These are phyloP conservation scores for Eutrigla gurnardus DNA, from an alignment of 2,797 vertebrate genomes.

Conservation along the genomic window DNA sequence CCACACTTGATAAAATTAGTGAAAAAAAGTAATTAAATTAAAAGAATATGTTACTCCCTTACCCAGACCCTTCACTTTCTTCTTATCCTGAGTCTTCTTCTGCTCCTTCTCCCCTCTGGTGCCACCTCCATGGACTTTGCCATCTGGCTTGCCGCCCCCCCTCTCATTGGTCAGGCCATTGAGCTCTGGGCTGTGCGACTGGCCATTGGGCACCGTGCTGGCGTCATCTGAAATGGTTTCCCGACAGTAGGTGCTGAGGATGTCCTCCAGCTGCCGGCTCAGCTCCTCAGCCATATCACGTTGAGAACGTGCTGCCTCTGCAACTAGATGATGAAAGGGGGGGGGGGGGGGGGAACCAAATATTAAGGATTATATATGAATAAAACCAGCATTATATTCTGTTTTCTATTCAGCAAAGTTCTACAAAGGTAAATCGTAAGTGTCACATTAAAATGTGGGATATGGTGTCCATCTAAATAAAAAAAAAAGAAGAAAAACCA, in stretches of 20 bases:
- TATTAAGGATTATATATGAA: not conserved
- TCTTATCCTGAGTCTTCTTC: slow-evolving; percentile 93
- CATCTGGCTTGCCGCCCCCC: slow-evolving; percentile 79
- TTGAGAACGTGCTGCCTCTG: slow-evolving; percentile 57
- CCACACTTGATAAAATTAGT: no score
- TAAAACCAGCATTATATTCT: no score
- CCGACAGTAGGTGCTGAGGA: slow-evolving; percentile 94
- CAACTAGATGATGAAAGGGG: slow-evolving; percentile 45
- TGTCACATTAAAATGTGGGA: not conserved
- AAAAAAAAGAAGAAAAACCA: no score
- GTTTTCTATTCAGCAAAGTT: not conserved
- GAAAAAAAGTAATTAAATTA: no score
- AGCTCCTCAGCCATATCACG: slow-evolving; percentile 93
- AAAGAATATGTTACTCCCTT: slow-evolving; percentile 42
- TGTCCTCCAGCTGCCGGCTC: slow-evolving; percentile 95
- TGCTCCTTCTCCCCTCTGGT: slow-evolving; percentile 85
- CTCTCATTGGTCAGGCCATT: slow-evolving; percentile 86
- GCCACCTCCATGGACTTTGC: slow-evolving; percentile 83
- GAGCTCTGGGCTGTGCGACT: slow-evolving; percentile 82
- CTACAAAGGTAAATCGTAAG: not conserved
- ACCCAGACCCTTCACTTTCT: slow-evolving; percentile 97
- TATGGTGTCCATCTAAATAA: not conserved
- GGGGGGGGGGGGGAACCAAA: not conserved
- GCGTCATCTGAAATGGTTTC: slow-evolving; percentile 84
- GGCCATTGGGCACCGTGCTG: slow-evolving; percentile 85